Percentiles rank a stretch among this genome's conserved stretches.
phyloP scores from a whole-genome alignment of 1,140 invertebrate genomes.

The Drosophila sproati region DNA sequence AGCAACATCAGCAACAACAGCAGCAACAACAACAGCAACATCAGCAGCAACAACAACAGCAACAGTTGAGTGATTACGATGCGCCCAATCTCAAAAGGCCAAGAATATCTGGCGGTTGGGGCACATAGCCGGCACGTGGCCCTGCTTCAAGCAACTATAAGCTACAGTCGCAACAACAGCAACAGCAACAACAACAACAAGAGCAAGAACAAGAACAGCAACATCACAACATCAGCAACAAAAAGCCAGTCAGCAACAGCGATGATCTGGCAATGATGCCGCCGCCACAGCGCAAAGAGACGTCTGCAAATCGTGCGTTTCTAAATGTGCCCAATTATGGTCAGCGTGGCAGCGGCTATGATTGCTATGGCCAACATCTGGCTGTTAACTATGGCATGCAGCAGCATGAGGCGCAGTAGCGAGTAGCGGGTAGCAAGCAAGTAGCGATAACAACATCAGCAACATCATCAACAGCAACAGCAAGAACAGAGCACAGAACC shows the following conservation, averaged over 20 bases:
- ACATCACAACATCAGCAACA: slow-evolving; percentile 34
- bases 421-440: background rate
- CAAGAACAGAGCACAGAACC: slow-evolving; percentile 31
- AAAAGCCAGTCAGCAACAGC: slow-evolving; percentile 42
- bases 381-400: slow-evolving; percentile 60
- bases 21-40: slow-evolving; percentile 83
- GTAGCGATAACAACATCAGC: too few relatives aligned
- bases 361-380: slow-evolving; percentile 67
- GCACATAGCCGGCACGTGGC: slow-evolving; percentile 88
- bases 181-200: slow-evolving; percentile 39
- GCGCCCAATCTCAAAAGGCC: slow-evolving; percentile 92
- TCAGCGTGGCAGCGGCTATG: slow-evolving; percentile 48
- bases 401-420: slow-evolving; percentile 39
- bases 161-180: slow-evolving; percentile 44
- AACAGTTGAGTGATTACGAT: slow-evolving; percentile 90
- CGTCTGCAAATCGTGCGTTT: slow-evolving; percentile 31
- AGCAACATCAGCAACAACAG: slow-evolving; percentile 75
- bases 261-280: slow-evolving; percentile 74
- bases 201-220: slow-evolving; percentile 24
- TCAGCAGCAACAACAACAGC: slow-evolving; percentile 77
- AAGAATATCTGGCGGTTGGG: slow-evolving; percentile 93
- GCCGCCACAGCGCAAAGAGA: slow-evolving; percentile 69
- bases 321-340: slow-evolving; percentile 40
- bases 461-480: slow-evolving; percentile 31
- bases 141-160: slow-evolving; percentile 64